Evolutionary conservation across 2,797 vertebrate genomes (phyloP).

Genomic region (Lepus oiostolus): DNA sequence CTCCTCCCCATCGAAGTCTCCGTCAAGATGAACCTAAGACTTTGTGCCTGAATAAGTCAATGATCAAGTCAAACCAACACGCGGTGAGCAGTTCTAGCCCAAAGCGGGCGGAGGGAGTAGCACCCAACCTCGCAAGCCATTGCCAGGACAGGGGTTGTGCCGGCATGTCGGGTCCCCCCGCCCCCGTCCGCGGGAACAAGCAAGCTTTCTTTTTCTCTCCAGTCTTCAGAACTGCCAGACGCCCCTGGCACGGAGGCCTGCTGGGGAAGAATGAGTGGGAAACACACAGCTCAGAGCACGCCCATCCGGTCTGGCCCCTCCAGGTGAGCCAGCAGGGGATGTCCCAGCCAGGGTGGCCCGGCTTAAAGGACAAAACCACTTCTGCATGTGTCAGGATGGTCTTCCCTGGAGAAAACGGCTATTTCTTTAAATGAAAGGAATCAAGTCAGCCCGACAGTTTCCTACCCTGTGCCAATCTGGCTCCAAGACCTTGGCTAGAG

Average conservation of each 20-base stretch:
- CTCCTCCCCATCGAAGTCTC: no score
- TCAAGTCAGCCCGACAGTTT: not conserved
- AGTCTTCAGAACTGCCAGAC: not conserved
- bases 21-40: not conserved
- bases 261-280: accelerated
- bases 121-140: not conserved
- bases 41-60: not conserved
- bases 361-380: not conserved
- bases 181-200: no score
- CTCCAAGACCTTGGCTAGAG: not conserved
- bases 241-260: not conserved
- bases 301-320: not conserved
- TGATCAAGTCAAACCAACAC: no score
- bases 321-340: not conserved
- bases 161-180: no score
- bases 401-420: not conserved
- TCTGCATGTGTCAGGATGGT: not conserved
- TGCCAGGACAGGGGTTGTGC: not conserved
- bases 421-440: not conserved
- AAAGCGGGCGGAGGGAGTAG: accelerated
- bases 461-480: not conserved
- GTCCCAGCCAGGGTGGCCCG: not conserved
- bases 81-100: no score
- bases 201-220: not conserved
- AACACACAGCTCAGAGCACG: accelerated